Evolutionary conservation across 2,888 invertebrate genomes (phyloP), one percentile per base, ranked within the genome.

Genomic region (Orgyia antiqua): DNA sequence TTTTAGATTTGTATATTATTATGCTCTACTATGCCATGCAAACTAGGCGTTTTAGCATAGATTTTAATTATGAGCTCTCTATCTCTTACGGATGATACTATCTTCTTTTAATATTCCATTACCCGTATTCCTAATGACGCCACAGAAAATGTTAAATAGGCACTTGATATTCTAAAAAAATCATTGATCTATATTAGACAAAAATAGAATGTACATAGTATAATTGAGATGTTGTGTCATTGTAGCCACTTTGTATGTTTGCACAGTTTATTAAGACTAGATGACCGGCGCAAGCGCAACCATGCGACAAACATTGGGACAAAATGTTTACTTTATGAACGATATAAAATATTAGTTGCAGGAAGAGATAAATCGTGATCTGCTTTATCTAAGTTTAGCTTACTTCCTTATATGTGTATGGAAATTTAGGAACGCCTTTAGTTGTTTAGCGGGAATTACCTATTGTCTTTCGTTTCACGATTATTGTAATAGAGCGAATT

Each of bases 361-460:
- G 75, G 77, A 77, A 77, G 76, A 67, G 62, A 73, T 75, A 66
- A 76, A 76, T 64, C 39, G 45, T 57, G 53, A 55, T 62, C 50
- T 36, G 34, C 49, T 56, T 43, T 46, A 41, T 26, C 49, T 51
- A 50, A 54, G 45, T 45, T 51, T 43, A 44, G 49, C 44, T 41
- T 21, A 61, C 70, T 70, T 70, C 68, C 64, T 56, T 55, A 44
- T 52, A 48, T 38, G 43, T 34, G 35, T 36, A 45, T 45, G 42
- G 38, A 50, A 43, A 53, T 42, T 13, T 24, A 37, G 38, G 38
- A 45, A 46, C 50, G 30, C 42, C 31, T 27, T 32, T 47, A 49
- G 4, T 15, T 49, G 45, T 51, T 45, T 49, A 23, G 37, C 19
- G 25, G 32, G 39, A 40, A 49, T 42, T 15, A 4, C 4, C 6